Base-by-base conservation (phyloP, 2,113 vertebrate genomes). In the Ochotona princeps region DNA sequence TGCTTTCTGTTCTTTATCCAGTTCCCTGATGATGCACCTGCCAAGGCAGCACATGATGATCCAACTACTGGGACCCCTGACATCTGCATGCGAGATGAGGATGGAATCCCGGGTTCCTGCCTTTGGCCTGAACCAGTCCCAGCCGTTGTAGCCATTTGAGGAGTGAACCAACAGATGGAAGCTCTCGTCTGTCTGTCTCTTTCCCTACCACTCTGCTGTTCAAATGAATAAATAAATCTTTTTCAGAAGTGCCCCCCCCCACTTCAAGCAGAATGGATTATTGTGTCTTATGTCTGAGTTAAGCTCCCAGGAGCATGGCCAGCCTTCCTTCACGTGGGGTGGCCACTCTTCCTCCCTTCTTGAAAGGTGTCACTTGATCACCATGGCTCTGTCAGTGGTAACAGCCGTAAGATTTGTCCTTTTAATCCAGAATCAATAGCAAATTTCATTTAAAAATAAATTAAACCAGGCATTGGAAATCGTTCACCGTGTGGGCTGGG, bases 361-460 rank as follows among this genome's bases (percentile, higher is more conserved):
- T 83, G 63, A 85, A 63, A 96, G 44, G 87, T 95, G 95, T 93
- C 96, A 97, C 89, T 97, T 97, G 94, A 92, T 86, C 91, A 57
- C 90, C 91, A 57, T 70, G 87, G 76, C 81, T 96, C 94, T 97
- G 97, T 97, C 96, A 96, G 95, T 87, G 81, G 96, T 92, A 97
- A 97, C 96, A 95, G 96, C 90, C 90, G 0, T 89, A 94, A 97
- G 97, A 98, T 98, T 98, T 97, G 97, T 98, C 96, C 97, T 97
- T 98, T 97, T 98, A 98, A 98, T 97, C 97, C 97, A 96, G 96
- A 97, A 98, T 98, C 97, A 97, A 98, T 98, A 98, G 96, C 96
- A 97, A 98, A 98, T 98, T 98, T 98, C 97, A 98, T 98, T 98
- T 97, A 96, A 97, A 97, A 97, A 97, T 98, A 98, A 98, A 98